Percentiles rank a stretch among this genome's conserved stretches.
These are phyloP conservation scores for Chiroxiphia lanceolata DNA, from an alignment of 2,797 vertebrate species.

Conservation along the genomic window DNA sequence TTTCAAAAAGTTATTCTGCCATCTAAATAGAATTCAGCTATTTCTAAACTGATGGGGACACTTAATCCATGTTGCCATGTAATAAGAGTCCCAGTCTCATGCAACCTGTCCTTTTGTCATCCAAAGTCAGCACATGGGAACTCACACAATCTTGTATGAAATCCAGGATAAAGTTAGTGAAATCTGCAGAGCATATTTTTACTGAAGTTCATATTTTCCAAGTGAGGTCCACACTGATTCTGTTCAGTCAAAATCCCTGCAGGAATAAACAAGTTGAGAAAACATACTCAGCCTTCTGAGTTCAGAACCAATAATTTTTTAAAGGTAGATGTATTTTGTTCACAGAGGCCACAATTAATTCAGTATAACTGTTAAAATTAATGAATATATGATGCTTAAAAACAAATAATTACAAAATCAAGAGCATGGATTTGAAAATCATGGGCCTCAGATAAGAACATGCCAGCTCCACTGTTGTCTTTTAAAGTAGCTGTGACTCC, in stretches of 20 bases:
- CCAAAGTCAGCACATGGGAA: background rate
- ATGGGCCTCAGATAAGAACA: background rate
- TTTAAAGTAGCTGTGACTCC: background rate
- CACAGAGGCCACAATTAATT: background rate
- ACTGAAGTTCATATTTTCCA: background rate
- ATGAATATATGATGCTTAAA: background rate
- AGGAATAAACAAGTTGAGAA: background rate
- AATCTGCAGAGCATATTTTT: background rate
- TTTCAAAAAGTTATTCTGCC: background rate
- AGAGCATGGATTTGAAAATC: background rate
- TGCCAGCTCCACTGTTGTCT: rapidly evolving
- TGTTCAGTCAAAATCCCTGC: background rate
- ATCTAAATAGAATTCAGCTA: background rate
- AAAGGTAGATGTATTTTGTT: background rate
- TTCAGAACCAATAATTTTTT: background rate
- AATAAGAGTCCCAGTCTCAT: background rate
- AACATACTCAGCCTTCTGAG: background rate
- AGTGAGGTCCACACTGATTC: background rate
- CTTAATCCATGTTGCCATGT: background rate
- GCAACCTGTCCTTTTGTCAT: background rate
- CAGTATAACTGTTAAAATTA: background rate
- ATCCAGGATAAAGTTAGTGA: background rate
- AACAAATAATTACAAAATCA: background rate
- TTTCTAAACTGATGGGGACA: background rate
- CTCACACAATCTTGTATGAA: background rate